Percentiles rank a stretch among this genome's conserved stretches.
Evolutionary conservation across 2,113 vertebrate genomes (phyloP).

Genomic region (Marmota monax): DNA sequence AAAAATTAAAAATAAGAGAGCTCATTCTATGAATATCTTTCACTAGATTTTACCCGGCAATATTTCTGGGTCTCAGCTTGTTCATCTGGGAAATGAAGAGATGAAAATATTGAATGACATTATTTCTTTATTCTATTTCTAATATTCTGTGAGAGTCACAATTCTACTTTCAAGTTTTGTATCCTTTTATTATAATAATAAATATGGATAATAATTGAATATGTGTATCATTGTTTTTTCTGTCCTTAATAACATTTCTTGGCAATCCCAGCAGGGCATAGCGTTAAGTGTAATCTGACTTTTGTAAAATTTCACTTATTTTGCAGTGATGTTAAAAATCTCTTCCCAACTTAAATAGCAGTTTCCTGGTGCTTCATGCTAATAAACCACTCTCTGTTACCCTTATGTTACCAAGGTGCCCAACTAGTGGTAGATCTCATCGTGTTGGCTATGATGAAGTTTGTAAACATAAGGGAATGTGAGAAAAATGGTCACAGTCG

Average conservation of each 20-base stretch:
- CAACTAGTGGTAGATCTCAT: background rate
- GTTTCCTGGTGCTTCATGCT: background rate
- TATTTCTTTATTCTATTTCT: background rate
- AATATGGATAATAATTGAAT: background rate
- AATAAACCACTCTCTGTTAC: background rate
- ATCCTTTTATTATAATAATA: background rate
- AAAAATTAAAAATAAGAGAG: background rate
- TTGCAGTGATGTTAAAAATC: background rate
- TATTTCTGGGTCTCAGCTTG: background rate
- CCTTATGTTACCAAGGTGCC: background rate
- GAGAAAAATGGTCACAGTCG: background rate
- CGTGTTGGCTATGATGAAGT: background rate
- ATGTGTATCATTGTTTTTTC: background rate
- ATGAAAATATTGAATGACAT: background rate
- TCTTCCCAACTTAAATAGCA: background rate
- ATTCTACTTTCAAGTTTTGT: background rate
- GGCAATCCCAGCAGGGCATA: background rate
- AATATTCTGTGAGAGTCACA: background rate
- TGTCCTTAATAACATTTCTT: background rate
- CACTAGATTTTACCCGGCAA: background rate
- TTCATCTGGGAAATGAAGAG: background rate
- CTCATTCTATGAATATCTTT: background rate
- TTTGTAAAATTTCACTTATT: conserved; percentile 37
- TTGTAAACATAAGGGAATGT: background rate
- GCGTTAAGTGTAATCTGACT: background rate